Evolutionary conservation across 1,140 invertebrate species (phyloP), one percentile per base, ranked within the genome.

Genomic region (Cepaea nemoralis): DNA sequence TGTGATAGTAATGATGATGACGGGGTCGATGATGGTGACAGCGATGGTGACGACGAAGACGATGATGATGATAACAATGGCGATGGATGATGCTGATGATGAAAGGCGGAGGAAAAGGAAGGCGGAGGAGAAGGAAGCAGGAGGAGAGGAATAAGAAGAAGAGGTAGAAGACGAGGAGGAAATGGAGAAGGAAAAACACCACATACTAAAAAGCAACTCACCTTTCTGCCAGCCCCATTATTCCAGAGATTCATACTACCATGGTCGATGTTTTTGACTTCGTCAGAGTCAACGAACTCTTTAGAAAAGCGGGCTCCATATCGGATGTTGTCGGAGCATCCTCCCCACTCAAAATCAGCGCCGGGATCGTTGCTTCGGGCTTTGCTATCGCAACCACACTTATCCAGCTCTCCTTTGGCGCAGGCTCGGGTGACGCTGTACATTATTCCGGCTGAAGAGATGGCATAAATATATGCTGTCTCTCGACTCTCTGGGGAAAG

Each of bases 211-310:
- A 79, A n/a, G 16, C 16, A 69, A 91, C 92, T 92, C 92, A 96
- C 95, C 92, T 96, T 94, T 92, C 96, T 93, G 78, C 96, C 96
- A 82, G 96, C 96, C 91, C 97, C 96, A 87, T 97, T 97, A 90
- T 98, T 97, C 91, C 97, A 97, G 27, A 97, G 93, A 91, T 97
- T 97, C 96, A 98, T 97, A 31, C 97, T 80, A 12, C 95, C 95
- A 66, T 94, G 93, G 33, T 95, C 94, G 66, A 94, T 93, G 77
- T 94, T 93, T 83, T 93, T 93, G 90, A 95, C 94, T 91, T 97
- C 96, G 81, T 93, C 94, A 0, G 95, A 93, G 87, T 98, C 97
- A 0, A 96, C 94, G 92, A 97, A 97, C 80, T 97, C 95, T 84
- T 94, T 94, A 85, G 95, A 96, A 89, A 96, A 96, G 87, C 94